Evolutionary conservation across 2,888 invertebrate genomes (phyloP).

Genomic region (Lissonota sp.): DNA sequence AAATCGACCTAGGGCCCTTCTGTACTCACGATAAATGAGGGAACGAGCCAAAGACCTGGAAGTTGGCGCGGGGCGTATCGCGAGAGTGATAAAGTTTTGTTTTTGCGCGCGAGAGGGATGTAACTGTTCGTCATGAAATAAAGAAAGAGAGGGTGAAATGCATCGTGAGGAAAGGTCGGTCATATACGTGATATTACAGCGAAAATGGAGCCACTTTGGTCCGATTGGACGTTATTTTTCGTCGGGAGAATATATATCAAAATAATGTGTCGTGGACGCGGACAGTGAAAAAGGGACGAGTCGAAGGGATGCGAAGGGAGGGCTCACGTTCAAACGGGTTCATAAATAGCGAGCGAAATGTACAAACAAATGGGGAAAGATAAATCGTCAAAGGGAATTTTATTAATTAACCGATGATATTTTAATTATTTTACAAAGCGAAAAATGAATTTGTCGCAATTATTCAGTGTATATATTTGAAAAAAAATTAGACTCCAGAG

Average conservation of each 20-base stretch:
- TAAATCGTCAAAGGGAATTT: neutral
- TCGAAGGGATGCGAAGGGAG: too few relatives aligned
- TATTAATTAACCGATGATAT: too few relatives aligned
- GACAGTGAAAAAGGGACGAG: neutral
- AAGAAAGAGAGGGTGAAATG: neutral
- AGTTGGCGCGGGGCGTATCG: constrained; percentile 21
- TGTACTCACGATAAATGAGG: neutral
- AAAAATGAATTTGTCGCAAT: too few relatives aligned
- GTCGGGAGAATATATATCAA: constrained; percentile 21
- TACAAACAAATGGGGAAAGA: neutral
- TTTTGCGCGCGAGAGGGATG: neutral
- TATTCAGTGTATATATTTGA: too few relatives aligned
- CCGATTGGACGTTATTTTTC: constrained; percentile 45
- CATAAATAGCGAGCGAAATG: neutral
- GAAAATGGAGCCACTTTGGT: constrained; percentile 49
- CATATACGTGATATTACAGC: neutral
- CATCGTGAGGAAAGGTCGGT: constrained; percentile 8
- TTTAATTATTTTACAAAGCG: too few relatives aligned
- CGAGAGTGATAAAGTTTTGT: constrained; percentile 28
- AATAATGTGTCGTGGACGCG: constrained; percentile 39
- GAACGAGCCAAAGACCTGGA: constrained; percentile 24
- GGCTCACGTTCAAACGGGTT: neutral
- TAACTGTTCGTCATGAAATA: neutral
- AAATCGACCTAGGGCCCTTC: constrained; percentile 31
- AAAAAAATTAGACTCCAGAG: too few relatives aligned